Evolutionary conservation across 2,797 vertebrate genomes (phyloP).

Genomic region (Tokudaia muenninki): DNA sequence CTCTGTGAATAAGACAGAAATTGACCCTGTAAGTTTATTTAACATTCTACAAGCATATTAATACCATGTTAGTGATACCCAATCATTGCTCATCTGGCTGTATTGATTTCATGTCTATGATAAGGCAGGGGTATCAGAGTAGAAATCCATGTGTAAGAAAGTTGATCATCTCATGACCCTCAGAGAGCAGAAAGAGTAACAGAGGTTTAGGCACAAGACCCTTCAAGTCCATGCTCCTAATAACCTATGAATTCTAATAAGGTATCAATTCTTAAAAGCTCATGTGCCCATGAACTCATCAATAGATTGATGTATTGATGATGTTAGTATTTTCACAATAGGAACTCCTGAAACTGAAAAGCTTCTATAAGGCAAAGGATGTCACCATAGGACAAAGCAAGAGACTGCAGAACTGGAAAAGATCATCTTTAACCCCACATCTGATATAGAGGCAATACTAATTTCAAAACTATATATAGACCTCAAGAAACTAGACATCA

Average conservation of each 20-base stretch:
- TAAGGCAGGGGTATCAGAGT: neutral
- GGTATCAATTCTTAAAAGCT: neutral
- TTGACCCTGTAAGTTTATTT: neutral
- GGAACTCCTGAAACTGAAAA: too few species aligned
- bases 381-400: too few species aligned
- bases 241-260: neutral
- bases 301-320: neutral
- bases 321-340: neutral
- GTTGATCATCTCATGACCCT: neutral
- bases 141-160: neutral
- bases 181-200: neutral
- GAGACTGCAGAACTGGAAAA: too few species aligned
- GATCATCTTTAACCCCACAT: too few species aligned
- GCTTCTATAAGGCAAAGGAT: too few species aligned
- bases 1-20: neutral
- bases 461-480: too few species aligned
- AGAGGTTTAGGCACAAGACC: neutral
- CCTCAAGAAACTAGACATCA: too few species aligned
- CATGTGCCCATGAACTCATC: neutral
- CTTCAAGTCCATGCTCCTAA: neutral
- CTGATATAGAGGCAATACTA: too few species aligned
- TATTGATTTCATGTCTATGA: neutral
- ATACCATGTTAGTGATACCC: neutral
- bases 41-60: neutral
- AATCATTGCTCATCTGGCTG: neutral